Evolutionary conservation across 2,797 vertebrate genomes (phyloP).

Genomic region (Scolopax bukidnonensis): DNA sequence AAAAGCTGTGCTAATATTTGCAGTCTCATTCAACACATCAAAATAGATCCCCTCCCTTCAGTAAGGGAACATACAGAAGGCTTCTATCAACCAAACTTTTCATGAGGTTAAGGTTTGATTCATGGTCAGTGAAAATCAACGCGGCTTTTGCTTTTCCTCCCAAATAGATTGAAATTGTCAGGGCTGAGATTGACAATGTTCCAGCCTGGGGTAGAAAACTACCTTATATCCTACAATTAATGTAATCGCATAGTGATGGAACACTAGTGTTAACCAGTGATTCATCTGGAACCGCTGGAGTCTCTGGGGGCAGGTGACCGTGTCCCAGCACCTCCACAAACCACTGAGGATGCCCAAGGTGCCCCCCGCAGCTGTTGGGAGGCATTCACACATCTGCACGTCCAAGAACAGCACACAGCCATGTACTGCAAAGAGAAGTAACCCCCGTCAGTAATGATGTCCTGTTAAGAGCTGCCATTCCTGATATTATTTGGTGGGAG

Average conservation of each 20-base stretch:
- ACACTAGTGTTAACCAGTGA: background rate
- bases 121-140: background rate
- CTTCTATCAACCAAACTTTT: background rate
- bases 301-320: rapidly evolving
- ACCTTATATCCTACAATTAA: background rate
- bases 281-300: rapidly evolving
- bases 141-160: background rate
- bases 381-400: rapidly evolving
- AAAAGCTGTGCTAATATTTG: background rate
- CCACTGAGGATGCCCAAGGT: rapidly evolving
- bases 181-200: background rate
- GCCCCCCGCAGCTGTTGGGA: background rate
- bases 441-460: rapidly evolving
- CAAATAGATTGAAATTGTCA: background rate
- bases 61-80: rapidly evolving
- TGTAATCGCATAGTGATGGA: background rate
- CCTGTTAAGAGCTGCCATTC: rapidly evolving
- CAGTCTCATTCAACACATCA: background rate
- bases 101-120: background rate
- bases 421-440: rapidly evolving
- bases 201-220: background rate
- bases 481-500: rapidly evolving
- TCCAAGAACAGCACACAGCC: background rate
- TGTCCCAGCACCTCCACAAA: too few relatives aligned
- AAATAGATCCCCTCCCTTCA: background rate